Evolutionary conservation across 2,113 vertebrate genomes (phyloP).

Genomic region (Cryptomyrus ogoouensis): DNA sequence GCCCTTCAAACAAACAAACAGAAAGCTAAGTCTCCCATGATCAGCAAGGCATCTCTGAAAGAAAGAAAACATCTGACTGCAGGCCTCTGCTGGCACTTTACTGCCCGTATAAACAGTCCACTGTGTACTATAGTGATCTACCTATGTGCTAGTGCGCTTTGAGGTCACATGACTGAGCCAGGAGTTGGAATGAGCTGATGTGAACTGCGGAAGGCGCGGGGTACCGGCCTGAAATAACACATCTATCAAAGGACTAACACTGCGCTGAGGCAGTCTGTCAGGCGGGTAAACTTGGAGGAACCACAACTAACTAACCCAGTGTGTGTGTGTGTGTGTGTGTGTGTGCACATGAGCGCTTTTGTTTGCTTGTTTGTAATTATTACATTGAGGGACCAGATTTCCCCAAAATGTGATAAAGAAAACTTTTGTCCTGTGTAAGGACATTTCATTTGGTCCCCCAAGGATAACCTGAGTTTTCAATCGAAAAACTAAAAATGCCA

Average conservation of each 20-base stretch:
- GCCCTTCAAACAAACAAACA: conserved; percentile 34
- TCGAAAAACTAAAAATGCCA: background rate
- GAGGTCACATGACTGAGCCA: background rate
- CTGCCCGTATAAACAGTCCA: background rate
- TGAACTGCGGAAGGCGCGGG: background rate
- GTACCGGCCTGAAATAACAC: background rate
- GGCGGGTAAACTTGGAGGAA: background rate
- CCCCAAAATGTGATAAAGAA: too few relatives aligned
- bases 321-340: background rate
- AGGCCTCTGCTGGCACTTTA: background rate
- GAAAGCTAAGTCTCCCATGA: background rate
- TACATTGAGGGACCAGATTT: too few relatives aligned
- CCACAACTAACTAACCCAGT: background rate
- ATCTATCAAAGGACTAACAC: background rate
- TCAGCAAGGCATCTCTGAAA: background rate
- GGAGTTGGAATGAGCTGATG: background rate
- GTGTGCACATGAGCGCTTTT: too few relatives aligned
- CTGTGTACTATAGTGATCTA: too few relatives aligned
- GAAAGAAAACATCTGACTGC: background rate
- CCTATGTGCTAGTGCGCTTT: background rate
- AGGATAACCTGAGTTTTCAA: background rate
- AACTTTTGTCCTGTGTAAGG: too few relatives aligned
- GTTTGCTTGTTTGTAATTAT: too few relatives aligned
- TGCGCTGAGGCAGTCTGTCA: background rate
- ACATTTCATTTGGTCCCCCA: too few relatives aligned